phyloP scores from a whole-genome alignment of 2,797 vertebrate species.

The Poecilia velifera region DNA sequence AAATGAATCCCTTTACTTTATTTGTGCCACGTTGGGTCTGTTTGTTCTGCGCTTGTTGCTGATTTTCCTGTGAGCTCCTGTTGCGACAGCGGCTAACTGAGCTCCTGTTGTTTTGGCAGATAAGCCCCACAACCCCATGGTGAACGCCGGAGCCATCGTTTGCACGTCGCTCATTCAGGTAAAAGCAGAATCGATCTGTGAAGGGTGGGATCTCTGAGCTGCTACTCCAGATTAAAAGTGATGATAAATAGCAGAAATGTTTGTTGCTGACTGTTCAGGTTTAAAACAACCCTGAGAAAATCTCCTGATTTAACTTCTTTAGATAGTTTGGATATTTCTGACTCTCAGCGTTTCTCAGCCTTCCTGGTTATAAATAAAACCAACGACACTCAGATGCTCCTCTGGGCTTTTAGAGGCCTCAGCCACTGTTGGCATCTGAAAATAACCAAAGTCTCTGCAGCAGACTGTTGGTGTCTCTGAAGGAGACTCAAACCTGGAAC shows the following conservation, averaged over 20 bases:
- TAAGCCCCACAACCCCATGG: slow-evolving; percentile 99
- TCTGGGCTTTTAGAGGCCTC: neutral
- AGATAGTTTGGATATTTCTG: neutral
- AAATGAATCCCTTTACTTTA: neutral
- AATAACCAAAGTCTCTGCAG: neutral
- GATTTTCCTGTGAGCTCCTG: neutral
- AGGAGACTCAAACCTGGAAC: neutral
- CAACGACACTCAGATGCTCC: neutral
- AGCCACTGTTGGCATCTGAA: neutral
- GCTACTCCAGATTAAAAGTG: slow-evolving; percentile 19
- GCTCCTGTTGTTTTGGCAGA: slow-evolving; percentile 81
- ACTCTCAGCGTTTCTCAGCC: neutral
- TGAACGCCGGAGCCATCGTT: slow-evolving; percentile 98
- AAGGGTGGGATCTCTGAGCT: slow-evolving; percentile 32
- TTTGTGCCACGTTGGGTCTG: neutral
- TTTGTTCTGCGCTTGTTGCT: neutral
- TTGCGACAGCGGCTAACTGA: slow-evolving; percentile 16
- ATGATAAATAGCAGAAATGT: slow-evolving; percentile 16
- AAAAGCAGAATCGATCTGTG: slow-evolving; percentile 63
- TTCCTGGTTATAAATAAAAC: neutral
- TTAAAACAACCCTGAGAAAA: neutral
- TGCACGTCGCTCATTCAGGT: slow-evolving; percentile 98
- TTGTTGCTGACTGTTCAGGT: neutral
- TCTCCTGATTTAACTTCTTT: neutral
- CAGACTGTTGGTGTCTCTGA: neutral